Conservation (phyloP, 2,797 vertebrate genomes). For the Siniperca undulata region DNA sequence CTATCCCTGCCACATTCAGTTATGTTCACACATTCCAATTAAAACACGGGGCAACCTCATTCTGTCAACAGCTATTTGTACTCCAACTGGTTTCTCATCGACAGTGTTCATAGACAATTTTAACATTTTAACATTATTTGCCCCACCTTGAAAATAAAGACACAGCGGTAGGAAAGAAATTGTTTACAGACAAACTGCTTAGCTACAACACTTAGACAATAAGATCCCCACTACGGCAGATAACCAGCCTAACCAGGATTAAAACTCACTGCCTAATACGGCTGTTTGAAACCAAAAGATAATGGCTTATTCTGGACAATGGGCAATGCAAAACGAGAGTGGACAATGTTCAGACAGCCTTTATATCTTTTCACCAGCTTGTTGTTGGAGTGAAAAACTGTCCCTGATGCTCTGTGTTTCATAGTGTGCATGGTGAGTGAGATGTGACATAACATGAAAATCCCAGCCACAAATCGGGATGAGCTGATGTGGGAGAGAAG, state of each 20-base stretch:
- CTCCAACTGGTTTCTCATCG: conserved; percentile 52
- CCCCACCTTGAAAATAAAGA: conserved; percentile 25
- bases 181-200: conserved; percentile 8
- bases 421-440: conserved; percentile 17
- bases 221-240: background rate
- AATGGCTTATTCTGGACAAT: background rate
- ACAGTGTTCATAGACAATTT: conserved; percentile 18
- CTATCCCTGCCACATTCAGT: conserved; percentile 64
- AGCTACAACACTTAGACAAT: conserved; percentile 12
- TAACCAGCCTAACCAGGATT: conserved; percentile 24
- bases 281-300: conserved; percentile 5
- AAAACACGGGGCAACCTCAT: conserved; percentile 48
- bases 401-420: conserved; percentile 11
- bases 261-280: conserved; percentile 3
- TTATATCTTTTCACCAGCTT: background rate
- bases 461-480: conserved; percentile 58
- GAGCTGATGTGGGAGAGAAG: conserved; percentile 40
- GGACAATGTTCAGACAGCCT: background rate
- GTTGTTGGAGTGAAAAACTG: background rate
- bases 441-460: conserved; percentile 64
- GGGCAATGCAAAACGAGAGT: background rate
- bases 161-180: background rate
- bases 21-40: conserved; percentile 66
- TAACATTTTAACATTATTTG: conserved; percentile 1
- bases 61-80: conserved; percentile 60